phyloP scores from a whole-genome alignment of 2,888 invertebrate species.

The Fragum sueziense region DNA sequence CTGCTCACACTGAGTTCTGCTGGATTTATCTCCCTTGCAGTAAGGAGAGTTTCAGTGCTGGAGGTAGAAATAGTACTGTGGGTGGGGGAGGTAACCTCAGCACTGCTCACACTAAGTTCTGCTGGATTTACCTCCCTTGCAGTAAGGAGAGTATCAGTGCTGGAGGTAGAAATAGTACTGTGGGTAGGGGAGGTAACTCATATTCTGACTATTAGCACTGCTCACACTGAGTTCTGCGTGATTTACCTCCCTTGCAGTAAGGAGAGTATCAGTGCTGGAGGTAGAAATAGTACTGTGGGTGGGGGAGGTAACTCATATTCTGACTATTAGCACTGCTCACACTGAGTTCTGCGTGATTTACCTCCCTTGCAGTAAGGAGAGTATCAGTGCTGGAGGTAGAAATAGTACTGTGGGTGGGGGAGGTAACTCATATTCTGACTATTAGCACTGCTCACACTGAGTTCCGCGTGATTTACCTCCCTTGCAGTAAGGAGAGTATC shows the following conservation, averaged over 20 bases:
- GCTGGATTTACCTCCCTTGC: too few relatives aligned
- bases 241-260: constrained; percentile 60
- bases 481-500: constrained; percentile 63
- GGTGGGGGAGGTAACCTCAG: too few relatives aligned
- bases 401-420: constrained; percentile 46
- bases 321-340: constrained; percentile 7
- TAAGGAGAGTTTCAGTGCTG: constrained; percentile 60
- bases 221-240: constrained; percentile 16
- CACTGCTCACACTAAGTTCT: too few relatives aligned
- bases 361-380: constrained; percentile 61
- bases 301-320: constrained; percentile 17
- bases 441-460: constrained; percentile 13
- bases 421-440: not conserved
- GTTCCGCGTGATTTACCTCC: constrained; percentile 42
- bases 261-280: constrained; percentile 62
- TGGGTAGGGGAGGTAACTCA: too few relatives aligned
- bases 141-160: too few relatives aligned
- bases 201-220: not conserved
- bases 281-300: constrained; percentile 53
- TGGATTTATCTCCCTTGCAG: constrained; percentile 55
- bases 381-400: constrained; percentile 63
- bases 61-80: constrained; percentile 56
- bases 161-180: too few relatives aligned
- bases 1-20: constrained; percentile 10
- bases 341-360: constrained; percentile 26